A percentile compares a stretch with the other conserved stretches of the same genome.
Evolutionary conservation across 2,797 vertebrate genomes (phyloP).

Genomic region (Emys orbicularis): DNA sequence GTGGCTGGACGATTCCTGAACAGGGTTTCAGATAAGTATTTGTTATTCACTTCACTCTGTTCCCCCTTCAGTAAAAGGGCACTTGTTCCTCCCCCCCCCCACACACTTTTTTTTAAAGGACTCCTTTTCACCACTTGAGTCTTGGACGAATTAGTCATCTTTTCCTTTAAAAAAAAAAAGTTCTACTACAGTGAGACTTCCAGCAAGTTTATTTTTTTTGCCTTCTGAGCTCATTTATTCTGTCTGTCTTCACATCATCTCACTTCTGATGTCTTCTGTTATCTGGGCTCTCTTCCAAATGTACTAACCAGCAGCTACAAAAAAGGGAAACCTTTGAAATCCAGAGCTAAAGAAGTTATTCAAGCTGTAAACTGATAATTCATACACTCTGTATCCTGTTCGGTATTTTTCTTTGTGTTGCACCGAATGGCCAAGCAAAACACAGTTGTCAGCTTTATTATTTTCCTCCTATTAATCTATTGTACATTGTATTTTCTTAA

Average conservation of each 20-base stretch:
- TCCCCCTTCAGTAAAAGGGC: background rate
- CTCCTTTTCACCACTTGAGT: slow-evolving; percentile 34
- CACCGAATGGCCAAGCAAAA: slow-evolving; percentile 49
- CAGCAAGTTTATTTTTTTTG: slow-evolving; percentile 60
- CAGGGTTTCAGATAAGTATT: background rate
- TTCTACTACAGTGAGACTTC: slow-evolving; percentile 42
- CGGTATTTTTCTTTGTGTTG: slow-evolving; percentile 50
- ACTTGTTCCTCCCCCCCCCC: background rate
- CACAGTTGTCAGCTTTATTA: background rate
- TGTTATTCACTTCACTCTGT: background rate
- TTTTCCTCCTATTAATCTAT: background rate
- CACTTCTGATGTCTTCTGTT: slow-evolving; percentile 68
- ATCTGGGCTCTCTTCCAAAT: slow-evolving; percentile 73
- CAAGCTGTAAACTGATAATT: slow-evolving; percentile 59
- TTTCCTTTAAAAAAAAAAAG: slow-evolving; percentile 44
- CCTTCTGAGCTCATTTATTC: slow-evolving; percentile 66
- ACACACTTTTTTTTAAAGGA: background rate
- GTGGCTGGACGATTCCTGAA: background rate
- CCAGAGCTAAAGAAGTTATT: slow-evolving; percentile 63
- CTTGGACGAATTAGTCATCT: slow-evolving; percentile 52
- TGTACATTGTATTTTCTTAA: background rate
- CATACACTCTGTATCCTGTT: slow-evolving; percentile 56
- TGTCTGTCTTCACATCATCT: slow-evolving; percentile 71
- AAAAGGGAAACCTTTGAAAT: slow-evolving; percentile 67
- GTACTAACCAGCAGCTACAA: slow-evolving; percentile 60